A percentile compares a stretch with the other conserved stretches of the same genome.
These are phyloP conservation scores for Cynodonichthys magdalenae DNA, from an alignment of 2,797 vertebrate species.

Conservation along the genomic window DNA sequence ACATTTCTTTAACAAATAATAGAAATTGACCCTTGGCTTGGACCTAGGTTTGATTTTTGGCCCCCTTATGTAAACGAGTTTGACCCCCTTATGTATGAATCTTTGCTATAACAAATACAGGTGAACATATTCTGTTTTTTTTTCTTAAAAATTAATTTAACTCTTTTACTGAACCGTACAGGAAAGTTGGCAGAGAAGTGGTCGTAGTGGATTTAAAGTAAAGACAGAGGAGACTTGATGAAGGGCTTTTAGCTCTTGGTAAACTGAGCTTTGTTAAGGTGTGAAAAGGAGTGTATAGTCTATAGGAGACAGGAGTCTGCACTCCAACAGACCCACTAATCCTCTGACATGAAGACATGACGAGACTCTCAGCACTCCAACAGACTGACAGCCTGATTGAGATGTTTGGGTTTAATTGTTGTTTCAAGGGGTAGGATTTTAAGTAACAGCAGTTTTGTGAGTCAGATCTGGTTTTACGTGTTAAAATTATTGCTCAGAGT, in stretches of 20 bases:
- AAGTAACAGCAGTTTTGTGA: conserved; percentile 28
- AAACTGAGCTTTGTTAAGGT: conserved; percentile 42
- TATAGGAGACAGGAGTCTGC: conserved; percentile 47
- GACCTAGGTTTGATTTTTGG: too few relatives aligned
- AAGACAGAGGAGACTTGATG: conserved; percentile 27
- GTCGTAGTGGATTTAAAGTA: conserved; percentile 31
- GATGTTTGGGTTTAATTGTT: conserved; percentile 45
- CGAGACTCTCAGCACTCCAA: conserved; percentile 62
- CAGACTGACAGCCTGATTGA: conserved; percentile 62
- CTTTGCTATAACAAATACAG: conserved; percentile 3
- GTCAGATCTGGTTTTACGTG: conserved; percentile 42
- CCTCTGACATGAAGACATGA: conserved; percentile 66
- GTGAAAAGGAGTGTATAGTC: conserved; percentile 46
- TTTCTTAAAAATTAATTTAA: neutral
- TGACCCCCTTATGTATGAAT: neutral
- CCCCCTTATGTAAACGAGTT: too few relatives aligned
- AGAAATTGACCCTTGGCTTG: too few relatives aligned
- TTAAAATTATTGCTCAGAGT: conserved; percentile 4
- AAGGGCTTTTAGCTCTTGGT: conserved; percentile 42
- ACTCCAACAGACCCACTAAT: conserved; percentile 70
- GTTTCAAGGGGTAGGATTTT: conserved; percentile 30
- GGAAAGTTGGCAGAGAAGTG: conserved; percentile 30
- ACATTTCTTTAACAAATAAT: too few relatives aligned
- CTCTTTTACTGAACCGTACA: neutral
- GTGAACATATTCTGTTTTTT: conserved; percentile 8